phyloP scores from a whole-genome alignment of 1,140 invertebrate species.

The Limonius californicus region DNA sequence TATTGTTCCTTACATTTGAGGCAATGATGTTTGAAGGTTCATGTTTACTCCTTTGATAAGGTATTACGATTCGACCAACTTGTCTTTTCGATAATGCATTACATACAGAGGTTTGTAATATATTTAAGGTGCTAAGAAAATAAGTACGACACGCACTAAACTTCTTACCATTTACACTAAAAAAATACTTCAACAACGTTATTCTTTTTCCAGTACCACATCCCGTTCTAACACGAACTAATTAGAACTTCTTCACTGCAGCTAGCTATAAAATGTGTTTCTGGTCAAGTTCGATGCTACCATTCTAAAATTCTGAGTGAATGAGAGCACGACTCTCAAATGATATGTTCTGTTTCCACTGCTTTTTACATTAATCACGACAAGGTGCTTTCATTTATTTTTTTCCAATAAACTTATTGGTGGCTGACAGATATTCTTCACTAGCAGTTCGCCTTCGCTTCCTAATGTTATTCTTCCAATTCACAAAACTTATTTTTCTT shows the following conservation, averaged over 20 bases:
- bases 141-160: too few species aligned
- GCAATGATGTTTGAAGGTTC: neutral
- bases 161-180: slow-evolving; percentile 5
- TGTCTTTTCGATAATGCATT: too few species aligned
- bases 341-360: slow-evolving; percentile 6
- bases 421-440: slow-evolving; percentile 12
- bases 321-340: neutral
- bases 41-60: too few species aligned
- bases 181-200: slow-evolving; percentile 1
- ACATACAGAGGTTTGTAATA: too few species aligned
- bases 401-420: neutral
- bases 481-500: slow-evolving; percentile 16
- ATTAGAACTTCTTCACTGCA: slow-evolving; percentile 2
- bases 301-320: too few species aligned
- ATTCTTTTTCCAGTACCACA: neutral
- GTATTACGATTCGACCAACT: too few species aligned
- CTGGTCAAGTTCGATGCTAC: slow-evolving; percentile 7
- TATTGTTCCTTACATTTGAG: too few species aligned
- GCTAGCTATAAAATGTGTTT: neutral
- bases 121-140: too few species aligned
- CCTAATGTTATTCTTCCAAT: slow-evolving; percentile 22
- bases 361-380: slow-evolving; percentile 1
- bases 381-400: neutral
- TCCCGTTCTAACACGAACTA: slow-evolving; percentile 4
- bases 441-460: slow-evolving; percentile 13